phyloP scores from a whole-genome alignment of 2,113 vertebrate genomes.

The Garra rufa region DNA sequence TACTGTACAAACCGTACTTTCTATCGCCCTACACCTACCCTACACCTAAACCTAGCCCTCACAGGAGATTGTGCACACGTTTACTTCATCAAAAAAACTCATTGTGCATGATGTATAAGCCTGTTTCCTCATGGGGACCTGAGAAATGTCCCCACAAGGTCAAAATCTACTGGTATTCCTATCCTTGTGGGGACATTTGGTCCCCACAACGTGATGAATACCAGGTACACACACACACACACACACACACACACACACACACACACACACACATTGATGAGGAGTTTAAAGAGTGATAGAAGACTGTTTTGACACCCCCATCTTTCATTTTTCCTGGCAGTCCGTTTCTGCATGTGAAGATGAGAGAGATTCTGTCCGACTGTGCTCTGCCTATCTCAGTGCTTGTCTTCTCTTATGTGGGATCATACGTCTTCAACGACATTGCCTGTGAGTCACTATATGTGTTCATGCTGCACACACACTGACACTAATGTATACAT shows the following conservation, averaged over 20 bases:
- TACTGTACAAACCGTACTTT: too few relatives aligned
- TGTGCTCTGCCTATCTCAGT: conserved; percentile 97
- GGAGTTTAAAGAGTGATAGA: conserved; percentile 13
- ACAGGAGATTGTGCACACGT: too few relatives aligned
- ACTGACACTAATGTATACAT: background rate
- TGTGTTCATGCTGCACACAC: conserved; percentile 25
- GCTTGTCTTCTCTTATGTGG: conserved; percentile 91
- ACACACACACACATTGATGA: background rate
- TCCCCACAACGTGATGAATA: too few relatives aligned
- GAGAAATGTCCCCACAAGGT: too few relatives aligned
- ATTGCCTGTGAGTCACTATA: conserved; percentile 86
- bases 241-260: background rate
- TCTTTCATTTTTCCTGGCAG: conserved; percentile 70
- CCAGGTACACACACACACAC: too few relatives aligned
- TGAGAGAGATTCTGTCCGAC: conserved; percentile 95
- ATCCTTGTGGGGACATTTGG: too few relatives aligned
- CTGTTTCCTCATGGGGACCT: too few relatives aligned
- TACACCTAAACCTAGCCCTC: too few relatives aligned
- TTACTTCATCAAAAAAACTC: too few relatives aligned
- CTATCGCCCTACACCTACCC: too few relatives aligned
- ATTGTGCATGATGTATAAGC: too few relatives aligned
- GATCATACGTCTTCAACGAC: conserved; percentile 90
- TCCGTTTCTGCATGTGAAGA: conserved; percentile 90
- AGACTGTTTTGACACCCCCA: conserved; percentile 38
- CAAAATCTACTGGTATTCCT: too few relatives aligned